Percentiles rank a stretch among this genome's conserved stretches.
These are phyloP conservation scores for Lophura swinhoii DNA, from an alignment of 2,797 vertebrate genomes.

Conservation along the genomic window DNA sequence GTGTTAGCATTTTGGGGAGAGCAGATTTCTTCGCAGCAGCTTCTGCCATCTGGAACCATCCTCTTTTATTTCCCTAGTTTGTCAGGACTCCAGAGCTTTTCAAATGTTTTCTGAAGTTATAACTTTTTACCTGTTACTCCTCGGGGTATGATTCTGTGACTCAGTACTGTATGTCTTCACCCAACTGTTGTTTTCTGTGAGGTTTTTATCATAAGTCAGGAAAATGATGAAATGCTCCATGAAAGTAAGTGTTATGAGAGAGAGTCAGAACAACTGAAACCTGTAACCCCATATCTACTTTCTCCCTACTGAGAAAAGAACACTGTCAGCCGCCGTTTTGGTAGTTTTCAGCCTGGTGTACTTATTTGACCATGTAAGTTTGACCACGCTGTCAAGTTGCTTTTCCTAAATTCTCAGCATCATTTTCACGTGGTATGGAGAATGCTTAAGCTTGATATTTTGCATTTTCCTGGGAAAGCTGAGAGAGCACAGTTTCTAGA, in stretches of 20 bases:
- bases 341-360: not conserved
- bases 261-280: not conserved
- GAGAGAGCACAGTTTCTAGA: not conserved
- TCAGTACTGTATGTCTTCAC: not conserved
- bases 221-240: not conserved
- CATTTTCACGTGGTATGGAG: not conserved
- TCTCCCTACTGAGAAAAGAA: not conserved
- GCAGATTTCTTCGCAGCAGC: not conserved
- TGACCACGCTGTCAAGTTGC: not conserved
- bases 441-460: not conserved
- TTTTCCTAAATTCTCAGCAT: not conserved
- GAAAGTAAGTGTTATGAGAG: not conserved
- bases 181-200: accelerated
- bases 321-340: not conserved
- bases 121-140: not conserved
- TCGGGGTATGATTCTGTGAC: not conserved
- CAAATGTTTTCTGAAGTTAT: not conserved
- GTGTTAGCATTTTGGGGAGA: not conserved
- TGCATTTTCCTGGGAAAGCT: not conserved
- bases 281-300: not conserved
- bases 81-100: not conserved
- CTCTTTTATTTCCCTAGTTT: not conserved
- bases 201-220: not conserved
- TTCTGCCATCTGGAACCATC: not conserved
- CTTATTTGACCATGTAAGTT: not conserved